These are phyloP conservation scores for Eupeodes latifasciatus DNA, from an alignment of 2,888 invertebrate genomes.

Conservation along the genomic window DNA sequence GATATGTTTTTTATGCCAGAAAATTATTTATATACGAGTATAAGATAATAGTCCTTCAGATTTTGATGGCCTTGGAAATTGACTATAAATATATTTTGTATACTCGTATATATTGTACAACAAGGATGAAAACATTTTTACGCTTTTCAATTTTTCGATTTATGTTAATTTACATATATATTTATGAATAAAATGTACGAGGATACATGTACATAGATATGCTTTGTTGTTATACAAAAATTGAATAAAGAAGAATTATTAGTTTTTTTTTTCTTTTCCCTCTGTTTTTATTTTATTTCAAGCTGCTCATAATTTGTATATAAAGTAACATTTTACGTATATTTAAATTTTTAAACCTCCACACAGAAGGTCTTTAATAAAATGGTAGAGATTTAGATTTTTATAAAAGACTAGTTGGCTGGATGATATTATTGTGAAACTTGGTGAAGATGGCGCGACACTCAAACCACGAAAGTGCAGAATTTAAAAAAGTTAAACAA, in stretches of 20 bases:
- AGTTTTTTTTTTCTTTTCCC: background rate
- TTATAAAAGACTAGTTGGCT: too few relatives aligned
- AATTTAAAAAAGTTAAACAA: too few relatives aligned
- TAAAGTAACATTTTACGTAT: too few relatives aligned
- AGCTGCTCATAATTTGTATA: background rate
- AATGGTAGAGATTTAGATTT: too few relatives aligned
- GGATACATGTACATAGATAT: background rate
- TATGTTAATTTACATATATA: constrained; percentile 29
- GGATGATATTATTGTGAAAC: too few relatives aligned
- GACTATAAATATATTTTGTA: constrained; percentile 20
- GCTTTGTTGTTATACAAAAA: background rate
- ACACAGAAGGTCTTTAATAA: too few relatives aligned
- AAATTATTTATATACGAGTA: background rate
- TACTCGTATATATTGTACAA: too few relatives aligned
- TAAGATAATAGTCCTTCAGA: constrained; percentile 35
- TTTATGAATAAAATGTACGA: background rate
- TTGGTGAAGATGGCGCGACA: too few relatives aligned
- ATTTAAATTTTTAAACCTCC: too few relatives aligned
- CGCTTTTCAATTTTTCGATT: constrained; percentile 64
- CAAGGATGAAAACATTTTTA: constrained; percentile 49
- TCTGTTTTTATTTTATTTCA: constrained; percentile 1
- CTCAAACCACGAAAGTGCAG: too few relatives aligned
- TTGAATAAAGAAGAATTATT: background rate
- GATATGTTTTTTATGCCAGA: constrained; percentile 25
- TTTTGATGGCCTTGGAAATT: constrained; percentile 50